Evolutionary conservation across 1,140 invertebrate species (phyloP).

Genomic region (Panagrolaimus sp.): DNA sequence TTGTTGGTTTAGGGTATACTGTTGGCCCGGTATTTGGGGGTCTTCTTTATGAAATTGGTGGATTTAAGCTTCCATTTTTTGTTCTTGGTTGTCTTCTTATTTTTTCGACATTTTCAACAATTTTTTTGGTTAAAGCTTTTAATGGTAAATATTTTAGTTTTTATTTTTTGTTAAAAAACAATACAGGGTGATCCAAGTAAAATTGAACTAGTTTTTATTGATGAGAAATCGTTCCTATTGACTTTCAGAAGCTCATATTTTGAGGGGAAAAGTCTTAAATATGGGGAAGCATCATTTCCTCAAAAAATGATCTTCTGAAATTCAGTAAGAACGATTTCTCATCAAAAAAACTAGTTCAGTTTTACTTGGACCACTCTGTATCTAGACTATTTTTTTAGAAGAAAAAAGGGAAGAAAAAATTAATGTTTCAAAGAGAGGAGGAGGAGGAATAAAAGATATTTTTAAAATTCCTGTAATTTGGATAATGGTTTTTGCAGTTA

Average conservation of each 20-base stretch:
- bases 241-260: no score
- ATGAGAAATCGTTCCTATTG: no score
- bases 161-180: slow-evolving; percentile 70
- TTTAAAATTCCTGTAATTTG: slow-evolving; percentile 45
- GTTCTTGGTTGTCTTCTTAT: slow-evolving; percentile 70
- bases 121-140: slow-evolving; percentile 70
- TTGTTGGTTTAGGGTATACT: slow-evolving; percentile 72
- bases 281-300: no score
- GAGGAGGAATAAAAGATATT: slow-evolving; percentile 42
- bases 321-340: no score
- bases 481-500: slow-evolving; percentile 49
- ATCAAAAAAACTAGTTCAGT: no score
- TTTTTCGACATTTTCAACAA: slow-evolving; percentile 78
- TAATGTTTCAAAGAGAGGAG: no score
- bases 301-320: no score
- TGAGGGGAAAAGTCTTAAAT: no score
- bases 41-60: neutral
- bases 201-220: no score
- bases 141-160: slow-evolving; percentile 70
- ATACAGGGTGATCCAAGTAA: no score
- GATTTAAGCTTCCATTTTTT: slow-evolving; percentile 32
- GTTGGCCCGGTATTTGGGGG: slow-evolving; percentile 53
- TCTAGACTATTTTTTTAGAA: no score
- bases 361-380: no score
- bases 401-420: slow-evolving; percentile 60